These are phyloP conservation scores for Echinometra lucunter DNA, from an alignment of 53 echinoderm and acorn worm species.

Conservation along the genomic window DNA sequence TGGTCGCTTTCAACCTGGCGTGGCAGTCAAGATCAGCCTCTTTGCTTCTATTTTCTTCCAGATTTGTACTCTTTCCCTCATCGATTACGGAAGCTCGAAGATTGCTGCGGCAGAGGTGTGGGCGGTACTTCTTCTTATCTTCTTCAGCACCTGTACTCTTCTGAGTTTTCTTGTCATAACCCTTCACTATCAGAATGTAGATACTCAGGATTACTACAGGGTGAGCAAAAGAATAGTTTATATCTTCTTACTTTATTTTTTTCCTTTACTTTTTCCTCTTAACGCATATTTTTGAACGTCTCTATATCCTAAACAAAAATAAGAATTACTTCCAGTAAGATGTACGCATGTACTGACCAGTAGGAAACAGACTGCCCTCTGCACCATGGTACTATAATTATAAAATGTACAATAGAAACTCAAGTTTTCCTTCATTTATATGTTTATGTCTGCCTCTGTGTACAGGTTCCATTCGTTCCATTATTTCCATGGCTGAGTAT, in stretches of 20 bases:
- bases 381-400: too few relatives aligned
- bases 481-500: conserved; percentile 74
- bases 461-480: conserved; percentile 77
- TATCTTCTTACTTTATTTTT: not conserved
- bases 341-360: too few relatives aligned
- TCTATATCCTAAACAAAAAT: too few relatives aligned
- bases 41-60: conserved; percentile 19
- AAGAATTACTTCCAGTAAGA: too few relatives aligned
- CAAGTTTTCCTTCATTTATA: not conserved
- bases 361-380: too few relatives aligned
- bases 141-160: not conserved
- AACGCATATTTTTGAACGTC: too few relatives aligned
- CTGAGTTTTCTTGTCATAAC: not conserved
- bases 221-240: not conserved
- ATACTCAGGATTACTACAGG: conserved; percentile 20
- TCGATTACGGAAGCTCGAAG: not conserved
- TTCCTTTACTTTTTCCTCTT: not conserved
- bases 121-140: conserved; percentile 36
- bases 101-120: not conserved
- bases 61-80: not conserved
- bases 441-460: not conserved
- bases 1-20: not conserved
- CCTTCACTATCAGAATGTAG: conserved; percentile 48
- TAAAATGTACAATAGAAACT: too few relatives aligned
- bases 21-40: conserved; percentile 13